Conservation (phyloP, 2,888 invertebrate genomes). For the Dryobota labecula region DNA sequence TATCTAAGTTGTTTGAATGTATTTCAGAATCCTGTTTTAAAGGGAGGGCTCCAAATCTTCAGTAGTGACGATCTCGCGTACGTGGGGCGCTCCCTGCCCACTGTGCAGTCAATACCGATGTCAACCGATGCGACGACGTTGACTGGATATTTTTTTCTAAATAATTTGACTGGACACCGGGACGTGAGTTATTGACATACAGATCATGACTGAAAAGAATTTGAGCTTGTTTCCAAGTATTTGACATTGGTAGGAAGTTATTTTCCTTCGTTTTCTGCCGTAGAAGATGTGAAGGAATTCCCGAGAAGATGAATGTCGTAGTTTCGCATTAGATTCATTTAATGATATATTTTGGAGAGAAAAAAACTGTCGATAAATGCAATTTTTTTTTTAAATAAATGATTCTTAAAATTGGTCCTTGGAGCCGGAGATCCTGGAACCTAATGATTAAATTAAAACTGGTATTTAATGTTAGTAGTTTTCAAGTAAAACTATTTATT, state of each 20-base stretch:
- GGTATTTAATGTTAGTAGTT: background rate
- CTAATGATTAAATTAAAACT: no score
- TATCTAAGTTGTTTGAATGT: background rate
- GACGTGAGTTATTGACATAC: background rate
- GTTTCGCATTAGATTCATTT: background rate
- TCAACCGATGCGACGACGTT: background rate
- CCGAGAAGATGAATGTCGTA: background rate
- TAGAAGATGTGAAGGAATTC: background rate
- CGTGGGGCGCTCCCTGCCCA: background rate
- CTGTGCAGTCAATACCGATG: background rate
- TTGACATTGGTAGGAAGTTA: background rate
- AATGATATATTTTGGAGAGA: background rate
- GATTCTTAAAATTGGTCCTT: background rate
- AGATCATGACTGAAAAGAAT: slow-evolving; percentile 1
- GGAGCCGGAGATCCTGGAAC: background rate
- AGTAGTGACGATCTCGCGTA: background rate
- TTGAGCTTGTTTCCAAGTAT: background rate
- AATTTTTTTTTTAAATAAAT: no score
- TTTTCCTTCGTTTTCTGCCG: background rate
- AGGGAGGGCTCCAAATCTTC: background rate
- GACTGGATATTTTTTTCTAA: background rate
- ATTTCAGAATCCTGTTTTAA: background rate
- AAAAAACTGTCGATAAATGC: background rate
- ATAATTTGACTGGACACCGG: no score
- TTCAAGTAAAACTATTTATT: background rate